Percentiles rank a stretch among this genome's conserved stretches.
phyloP scores from a whole-genome alignment of 2,888 invertebrate genomes.

The Xiphydria camelus region DNA sequence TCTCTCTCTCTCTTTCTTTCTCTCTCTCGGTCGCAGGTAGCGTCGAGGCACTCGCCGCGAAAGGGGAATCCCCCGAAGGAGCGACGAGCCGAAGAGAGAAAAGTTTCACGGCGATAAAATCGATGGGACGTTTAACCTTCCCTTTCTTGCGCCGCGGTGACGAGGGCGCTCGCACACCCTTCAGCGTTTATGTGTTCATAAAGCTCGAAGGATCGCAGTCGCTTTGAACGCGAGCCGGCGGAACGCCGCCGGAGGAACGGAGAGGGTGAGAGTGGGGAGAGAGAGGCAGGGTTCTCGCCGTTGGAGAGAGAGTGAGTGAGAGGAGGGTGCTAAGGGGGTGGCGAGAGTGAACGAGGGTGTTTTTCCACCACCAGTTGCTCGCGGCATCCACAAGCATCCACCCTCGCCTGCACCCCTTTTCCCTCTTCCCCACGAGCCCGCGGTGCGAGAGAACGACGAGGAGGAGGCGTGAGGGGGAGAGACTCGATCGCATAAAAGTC shows the following conservation, averaged over 20 bases:
- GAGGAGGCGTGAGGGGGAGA: too few species aligned
- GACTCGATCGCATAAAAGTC: conserved; percentile 44
- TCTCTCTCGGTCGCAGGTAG: too few species aligned
- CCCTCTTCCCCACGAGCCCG: too few species aligned
- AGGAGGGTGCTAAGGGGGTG: conserved; percentile 44
- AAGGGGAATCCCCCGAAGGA: too few species aligned
- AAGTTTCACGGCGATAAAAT: conserved; percentile 1
- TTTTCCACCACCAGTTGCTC: conserved; percentile 60
- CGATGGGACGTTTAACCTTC: conserved; percentile 7
- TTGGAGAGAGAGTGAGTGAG: conserved; percentile 21
- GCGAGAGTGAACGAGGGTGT: conserved; percentile 55
- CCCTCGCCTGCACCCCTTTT: too few species aligned
- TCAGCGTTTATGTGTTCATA: conserved; percentile 49
- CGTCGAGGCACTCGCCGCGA: too few species aligned
- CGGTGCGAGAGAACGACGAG: conserved; percentile 21
- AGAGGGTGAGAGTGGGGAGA: conserved; percentile 20
- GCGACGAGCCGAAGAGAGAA: too few species aligned
- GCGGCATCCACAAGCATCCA: conserved; percentile 40
- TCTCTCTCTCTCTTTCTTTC: too few species aligned
- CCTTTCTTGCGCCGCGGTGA: conserved; percentile 8
- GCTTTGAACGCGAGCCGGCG: conserved; percentile 39
- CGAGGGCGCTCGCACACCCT: conserved; percentile 30
- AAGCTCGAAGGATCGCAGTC: conserved; percentile 46
- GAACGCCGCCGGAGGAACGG: conserved; percentile 31
- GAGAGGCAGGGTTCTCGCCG: conserved; percentile 12